phyloP scores from a whole-genome alignment of 1,140 invertebrate genomes.

The Teleogryllus occipitalis region DNA sequence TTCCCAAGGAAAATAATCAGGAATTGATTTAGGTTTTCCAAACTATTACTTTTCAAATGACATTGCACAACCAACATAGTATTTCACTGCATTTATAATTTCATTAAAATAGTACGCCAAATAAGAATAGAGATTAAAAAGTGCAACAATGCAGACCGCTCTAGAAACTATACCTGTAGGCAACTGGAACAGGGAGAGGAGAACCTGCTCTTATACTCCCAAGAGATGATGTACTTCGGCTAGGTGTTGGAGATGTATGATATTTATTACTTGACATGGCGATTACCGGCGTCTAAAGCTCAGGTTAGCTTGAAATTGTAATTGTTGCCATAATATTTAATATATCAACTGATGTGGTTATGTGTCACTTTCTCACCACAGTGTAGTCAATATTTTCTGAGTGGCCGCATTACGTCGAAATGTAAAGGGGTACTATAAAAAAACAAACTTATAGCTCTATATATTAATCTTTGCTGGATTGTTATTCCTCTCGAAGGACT shows the following conservation, averaged over 20 bases:
- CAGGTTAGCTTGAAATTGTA: background rate
- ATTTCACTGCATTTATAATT: too few relatives aligned
- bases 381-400: too few relatives aligned
- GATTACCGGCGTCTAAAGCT: background rate
- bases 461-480: too few relatives aligned
- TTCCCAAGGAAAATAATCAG: background rate
- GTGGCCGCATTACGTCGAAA: too few relatives aligned
- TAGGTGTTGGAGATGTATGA: conserved; percentile 48
- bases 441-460: too few relatives aligned
- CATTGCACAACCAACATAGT: background rate
- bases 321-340: background rate
- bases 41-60: too few relatives aligned
- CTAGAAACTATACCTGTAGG: conserved; percentile 35
- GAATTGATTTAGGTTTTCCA: background rate
- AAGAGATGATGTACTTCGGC: conserved; percentile 38
- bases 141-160: background rate
- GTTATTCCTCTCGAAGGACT: too few relatives aligned
- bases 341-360: background rate
- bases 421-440: too few relatives aligned
- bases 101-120: background rate
- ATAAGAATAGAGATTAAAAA: background rate
- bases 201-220: conserved; percentile 31
- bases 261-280: conserved; percentile 38
- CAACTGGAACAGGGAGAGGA: conserved; percentile 39
- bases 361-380: background rate